Evolutionary conservation across 2,888 invertebrate genomes (phyloP).

Genomic region (Pollenia amentaria): DNA sequence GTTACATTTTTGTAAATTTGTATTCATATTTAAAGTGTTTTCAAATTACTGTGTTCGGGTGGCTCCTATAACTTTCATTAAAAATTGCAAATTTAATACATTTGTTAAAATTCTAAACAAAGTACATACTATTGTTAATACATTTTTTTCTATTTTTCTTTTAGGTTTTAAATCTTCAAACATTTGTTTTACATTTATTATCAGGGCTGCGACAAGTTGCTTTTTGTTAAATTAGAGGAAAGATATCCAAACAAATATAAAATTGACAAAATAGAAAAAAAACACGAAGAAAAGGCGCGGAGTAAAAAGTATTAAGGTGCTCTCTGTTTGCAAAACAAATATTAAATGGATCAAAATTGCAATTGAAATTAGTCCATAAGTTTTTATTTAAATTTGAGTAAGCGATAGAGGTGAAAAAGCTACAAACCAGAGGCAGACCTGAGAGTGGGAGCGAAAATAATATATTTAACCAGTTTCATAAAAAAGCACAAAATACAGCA

Average conservation of each 20-base stretch:
- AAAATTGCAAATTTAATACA: too few relatives aligned
- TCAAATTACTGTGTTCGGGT: too few relatives aligned
- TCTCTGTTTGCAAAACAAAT: conserved; percentile 12
- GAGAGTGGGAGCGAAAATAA: neutral
- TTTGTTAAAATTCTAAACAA: neutral
- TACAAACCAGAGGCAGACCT: conserved; percentile 2
- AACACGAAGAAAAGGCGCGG: neutral
- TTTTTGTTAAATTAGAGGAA: conserved; percentile 15
- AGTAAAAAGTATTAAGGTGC: conserved; percentile 9
- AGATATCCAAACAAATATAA: neutral
- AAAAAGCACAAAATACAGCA: conserved; percentile 22
- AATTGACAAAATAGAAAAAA: conserved; percentile 5
- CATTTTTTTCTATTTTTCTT: conserved; percentile 31
- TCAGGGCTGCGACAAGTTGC: neutral
- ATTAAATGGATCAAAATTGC: conserved; percentile 13
- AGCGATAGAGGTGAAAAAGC: neutral
- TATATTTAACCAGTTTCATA: conserved; percentile 23
- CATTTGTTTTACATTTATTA: conserved; percentile 23
- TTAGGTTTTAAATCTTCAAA: conserved; percentile 55
- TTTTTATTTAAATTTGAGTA: conserved; percentile 14
- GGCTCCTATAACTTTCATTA: too few relatives aligned
- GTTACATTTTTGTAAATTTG: neutral
- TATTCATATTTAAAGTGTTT: neutral
- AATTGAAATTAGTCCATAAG: conserved; percentile 58
- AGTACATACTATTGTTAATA: conserved; percentile 23